Evolutionary conservation across 1,140 invertebrate species (phyloP).

Genomic region (Panulirus ornatus): DNA sequence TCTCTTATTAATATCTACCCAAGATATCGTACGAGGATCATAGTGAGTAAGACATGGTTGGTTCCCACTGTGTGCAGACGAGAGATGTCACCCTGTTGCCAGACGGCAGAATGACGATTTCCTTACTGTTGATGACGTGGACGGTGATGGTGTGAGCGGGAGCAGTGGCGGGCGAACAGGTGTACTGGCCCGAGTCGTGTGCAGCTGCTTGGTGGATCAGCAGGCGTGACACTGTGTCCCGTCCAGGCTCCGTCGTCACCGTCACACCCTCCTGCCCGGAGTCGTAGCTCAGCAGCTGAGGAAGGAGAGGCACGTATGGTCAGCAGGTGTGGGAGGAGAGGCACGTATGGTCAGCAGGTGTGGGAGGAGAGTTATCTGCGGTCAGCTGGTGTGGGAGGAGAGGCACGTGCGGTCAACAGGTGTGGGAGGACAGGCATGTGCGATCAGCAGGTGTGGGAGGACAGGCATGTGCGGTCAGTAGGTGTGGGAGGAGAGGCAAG

Average conservation of each 20-base stretch:
- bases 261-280: constrained; percentile 82
- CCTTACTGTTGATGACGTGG: constrained; percentile 91
- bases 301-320: background rate
- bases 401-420: too few relatives aligned
- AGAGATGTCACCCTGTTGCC: too few relatives aligned
- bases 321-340: background rate
- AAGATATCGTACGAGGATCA: too few relatives aligned
- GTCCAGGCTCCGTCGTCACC: constrained; percentile 88
- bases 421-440: too few relatives aligned
- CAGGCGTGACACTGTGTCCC: constrained; percentile 88
- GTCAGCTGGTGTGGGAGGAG: background rate
- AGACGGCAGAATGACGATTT: too few relatives aligned
- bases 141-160: constrained; percentile 89
- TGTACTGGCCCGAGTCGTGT: constrained; percentile 81
- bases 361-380: too few relatives aligned
- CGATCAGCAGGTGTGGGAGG: too few relatives aligned
- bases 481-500: background rate
- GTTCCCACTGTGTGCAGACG: too few relatives aligned
- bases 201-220: constrained; percentile 86
- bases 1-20: too few relatives aligned
- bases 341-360: background rate
- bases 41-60: too few relatives aligned
- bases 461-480: too few relatives aligned
- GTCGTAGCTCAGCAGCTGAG: constrained; percentile 76
- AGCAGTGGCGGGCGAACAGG: constrained; percentile 90